Evolutionary conservation across 2,888 invertebrate genomes (phyloP).

Genomic region (Physocephala rufipes): DNA sequence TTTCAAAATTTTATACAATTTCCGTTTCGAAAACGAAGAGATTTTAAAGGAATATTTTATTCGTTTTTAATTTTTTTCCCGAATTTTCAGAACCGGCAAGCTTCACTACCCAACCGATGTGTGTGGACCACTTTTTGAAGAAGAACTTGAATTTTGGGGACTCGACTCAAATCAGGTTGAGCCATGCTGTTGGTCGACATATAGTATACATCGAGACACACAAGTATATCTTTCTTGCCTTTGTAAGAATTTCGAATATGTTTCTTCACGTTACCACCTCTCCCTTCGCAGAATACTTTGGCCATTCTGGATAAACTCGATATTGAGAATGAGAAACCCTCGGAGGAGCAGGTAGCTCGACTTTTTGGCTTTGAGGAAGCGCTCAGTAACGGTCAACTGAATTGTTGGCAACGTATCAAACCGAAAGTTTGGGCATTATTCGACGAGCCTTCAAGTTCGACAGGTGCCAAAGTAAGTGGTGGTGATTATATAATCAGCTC

Average conservation of each 20-base stretch:
- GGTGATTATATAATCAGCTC: not conserved
- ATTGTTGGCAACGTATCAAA: conserved; percentile 89
- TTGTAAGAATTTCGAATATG: too few species aligned
- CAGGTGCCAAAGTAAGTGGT: conserved; percentile 81
- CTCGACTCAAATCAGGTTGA: conserved; percentile 97
- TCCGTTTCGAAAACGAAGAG: too few species aligned
- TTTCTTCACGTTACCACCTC: not conserved
- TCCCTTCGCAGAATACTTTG: conserved; percentile 80
- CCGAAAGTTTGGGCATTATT: conserved; percentile 95
- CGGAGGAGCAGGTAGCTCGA: conserved; percentile 91
- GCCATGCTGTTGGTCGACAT: conserved; percentile 98
- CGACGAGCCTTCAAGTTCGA: conserved; percentile 95
- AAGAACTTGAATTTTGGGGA: conserved; percentile 96
- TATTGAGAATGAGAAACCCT: conserved; percentile 90
- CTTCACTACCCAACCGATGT: conserved; percentile 96
- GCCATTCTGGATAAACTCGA: conserved; percentile 96
- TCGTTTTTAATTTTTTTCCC: too few species aligned
- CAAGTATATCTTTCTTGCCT: conserved; percentile 72
- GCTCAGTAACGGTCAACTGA: conserved; percentile 79
- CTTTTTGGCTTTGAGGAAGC: conserved; percentile 92
- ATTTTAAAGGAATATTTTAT: too few species aligned
- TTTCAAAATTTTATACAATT: too few species aligned
- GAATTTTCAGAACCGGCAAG: conserved; percentile 80
- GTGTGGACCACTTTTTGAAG: conserved; percentile 96
- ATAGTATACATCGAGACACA: conserved; percentile 85